phyloP scores from a whole-genome alignment of 2,888 invertebrate genomes.

The Oscheius sp. region DNA sequence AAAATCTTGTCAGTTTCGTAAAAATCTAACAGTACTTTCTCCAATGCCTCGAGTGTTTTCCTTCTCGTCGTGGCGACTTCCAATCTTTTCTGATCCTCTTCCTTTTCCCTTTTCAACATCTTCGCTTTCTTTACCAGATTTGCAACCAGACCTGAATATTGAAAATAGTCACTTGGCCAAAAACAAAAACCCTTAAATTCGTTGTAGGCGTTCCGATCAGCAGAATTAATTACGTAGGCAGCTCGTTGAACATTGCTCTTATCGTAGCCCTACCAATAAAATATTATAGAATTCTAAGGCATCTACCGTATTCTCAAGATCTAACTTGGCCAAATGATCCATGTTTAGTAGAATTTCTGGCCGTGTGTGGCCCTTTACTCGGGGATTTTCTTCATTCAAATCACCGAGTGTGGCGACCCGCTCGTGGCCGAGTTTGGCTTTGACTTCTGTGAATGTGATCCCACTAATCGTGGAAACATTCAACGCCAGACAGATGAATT shows the following conservation, averaged over 20 bases:
- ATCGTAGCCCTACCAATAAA: constrained; percentile 5
- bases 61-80: background rate
- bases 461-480: constrained; percentile 9
- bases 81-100: background rate
- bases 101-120: background rate
- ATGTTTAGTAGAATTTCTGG: constrained; percentile 13
- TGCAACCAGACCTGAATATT: background rate
- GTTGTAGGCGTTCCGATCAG: constrained; percentile 8
- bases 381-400: background rate
- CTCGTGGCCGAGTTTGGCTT: background rate
- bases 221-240: background rate
- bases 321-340: constrained; percentile 7
- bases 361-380: background rate
- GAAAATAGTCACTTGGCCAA: background rate
- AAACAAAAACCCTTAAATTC: background rate
- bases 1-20: background rate
- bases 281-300: background rate
- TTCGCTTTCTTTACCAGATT: background rate
- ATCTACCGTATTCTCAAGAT: constrained; percentile 1
- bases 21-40: background rate
- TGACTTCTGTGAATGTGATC: constrained; percentile 12
- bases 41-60: constrained; percentile 11
- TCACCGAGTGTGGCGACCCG: background rate
- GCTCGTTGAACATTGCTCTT: constrained; percentile 21
- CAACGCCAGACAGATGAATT: constrained; percentile 1